Evolutionary conservation across 2,888 invertebrate genomes (phyloP).

Genomic region (Pyrrhosoma nymphula): DNA sequence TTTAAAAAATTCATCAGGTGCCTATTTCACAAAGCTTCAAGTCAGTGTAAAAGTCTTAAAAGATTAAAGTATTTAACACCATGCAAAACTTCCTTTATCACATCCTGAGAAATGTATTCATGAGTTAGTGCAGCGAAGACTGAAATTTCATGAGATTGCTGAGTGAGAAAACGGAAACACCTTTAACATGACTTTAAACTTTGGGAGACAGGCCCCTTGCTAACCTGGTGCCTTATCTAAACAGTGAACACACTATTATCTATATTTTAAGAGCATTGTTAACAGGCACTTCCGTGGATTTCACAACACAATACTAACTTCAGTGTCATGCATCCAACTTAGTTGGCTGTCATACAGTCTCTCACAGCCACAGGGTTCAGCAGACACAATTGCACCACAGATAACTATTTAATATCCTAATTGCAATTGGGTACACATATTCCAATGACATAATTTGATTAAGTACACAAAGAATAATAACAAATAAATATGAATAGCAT

Average conservation of each 20-base stretch:
- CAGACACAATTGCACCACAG: slow-evolving; percentile 25
- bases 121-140: not conserved
- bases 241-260: slow-evolving; percentile 1
- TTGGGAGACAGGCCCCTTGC: not conserved
- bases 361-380: slow-evolving; percentile 52
- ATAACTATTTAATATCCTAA: slow-evolving; percentile 29
- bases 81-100: not conserved
- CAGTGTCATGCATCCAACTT: not conserved
- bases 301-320: not conserved
- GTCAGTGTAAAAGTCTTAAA: not conserved
- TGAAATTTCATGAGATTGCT: not conserved
- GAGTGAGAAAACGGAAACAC: not conserved
- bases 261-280: slow-evolving; percentile 41
- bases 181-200: not conserved
- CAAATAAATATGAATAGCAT: slow-evolving; percentile 54
- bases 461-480: slow-evolving; percentile 46
- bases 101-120: not conserved
- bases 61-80: not conserved
- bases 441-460: slow-evolving; percentile 27
- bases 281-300: slow-evolving; percentile 60
- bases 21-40: not conserved
- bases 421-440: slow-evolving; percentile 30
- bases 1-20: not conserved
- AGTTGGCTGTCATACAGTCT: slow-evolving; percentile 22
- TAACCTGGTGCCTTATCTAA: slow-evolving; percentile 17